Evolutionary conservation across 2,888 invertebrate genomes (phyloP).

Genomic region (Xylota sylvarum): DNA sequence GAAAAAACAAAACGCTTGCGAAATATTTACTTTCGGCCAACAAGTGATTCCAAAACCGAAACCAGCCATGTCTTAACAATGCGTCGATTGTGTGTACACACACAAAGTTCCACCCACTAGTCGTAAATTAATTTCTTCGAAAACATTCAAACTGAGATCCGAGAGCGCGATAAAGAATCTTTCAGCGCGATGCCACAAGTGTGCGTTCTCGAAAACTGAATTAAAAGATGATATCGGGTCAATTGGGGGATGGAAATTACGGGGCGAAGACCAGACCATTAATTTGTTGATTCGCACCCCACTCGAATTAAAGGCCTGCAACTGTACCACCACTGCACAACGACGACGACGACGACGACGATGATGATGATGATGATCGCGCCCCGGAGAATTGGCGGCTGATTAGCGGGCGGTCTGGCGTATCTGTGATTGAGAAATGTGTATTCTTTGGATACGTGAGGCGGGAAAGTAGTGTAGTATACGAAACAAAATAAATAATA

Average conservation of each 20-base stretch:
- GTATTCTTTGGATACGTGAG: not conserved
- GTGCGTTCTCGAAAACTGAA: slow-evolving; percentile 62
- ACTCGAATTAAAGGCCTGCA: slow-evolving; percentile 44
- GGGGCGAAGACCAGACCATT: slow-evolving; percentile 54
- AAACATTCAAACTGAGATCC: slow-evolving; percentile 34
- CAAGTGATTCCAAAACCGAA: slow-evolving; percentile 2
- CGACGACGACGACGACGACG: slow-evolving; percentile 3
- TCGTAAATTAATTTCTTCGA: slow-evolving; percentile 43
- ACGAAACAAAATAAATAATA: slow-evolving; percentile 42
- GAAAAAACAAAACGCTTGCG: not conserved
- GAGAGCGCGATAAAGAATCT: slow-evolving; percentile 55
- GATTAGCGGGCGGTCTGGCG: slow-evolving; percentile 62
- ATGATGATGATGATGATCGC: slow-evolving; percentile 46
- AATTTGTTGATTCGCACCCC: slow-evolving; percentile 66
- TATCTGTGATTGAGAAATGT: slow-evolving; percentile 51
- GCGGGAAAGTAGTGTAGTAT: not conserved
- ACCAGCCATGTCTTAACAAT: slow-evolving; percentile 25
- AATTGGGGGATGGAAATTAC: slow-evolving; percentile 54
- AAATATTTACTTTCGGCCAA: slow-evolving; percentile 25
- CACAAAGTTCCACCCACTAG: slow-evolving; percentile 31
- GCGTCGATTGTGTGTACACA: slow-evolving; percentile 45
- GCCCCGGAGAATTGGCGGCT: slow-evolving; percentile 53
- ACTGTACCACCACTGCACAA: slow-evolving; percentile 8
- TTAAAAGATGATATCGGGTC: slow-evolving; percentile 59
- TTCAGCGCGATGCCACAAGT: slow-evolving; percentile 67